A percentile compares a stretch with the other conserved stretches of the same genome.
Evolutionary conservation across 2,797 vertebrate species (phyloP).

Genomic region (Chanos chanos): DNA sequence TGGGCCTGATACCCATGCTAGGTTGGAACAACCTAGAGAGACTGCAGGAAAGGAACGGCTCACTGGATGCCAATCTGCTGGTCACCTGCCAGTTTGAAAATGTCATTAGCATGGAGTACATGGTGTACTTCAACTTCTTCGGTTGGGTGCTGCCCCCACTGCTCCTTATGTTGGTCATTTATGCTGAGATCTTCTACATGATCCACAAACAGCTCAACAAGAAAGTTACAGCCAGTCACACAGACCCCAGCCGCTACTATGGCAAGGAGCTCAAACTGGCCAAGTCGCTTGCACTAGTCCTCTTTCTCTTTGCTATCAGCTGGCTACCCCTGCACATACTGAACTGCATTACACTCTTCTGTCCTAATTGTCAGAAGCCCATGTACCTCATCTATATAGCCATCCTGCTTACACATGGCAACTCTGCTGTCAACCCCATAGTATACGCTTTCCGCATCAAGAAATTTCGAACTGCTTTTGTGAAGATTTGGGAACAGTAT

Average conservation of each 20-base stretch:
- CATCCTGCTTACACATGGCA: slow-evolving; percentile 93
- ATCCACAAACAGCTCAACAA: slow-evolving; percentile 94
- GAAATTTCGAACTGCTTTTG: slow-evolving; percentile 90
- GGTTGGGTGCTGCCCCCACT: slow-evolving; percentile 93
- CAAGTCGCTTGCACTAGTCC: slow-evolving; percentile 91
- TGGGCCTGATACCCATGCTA: slow-evolving; percentile 93
- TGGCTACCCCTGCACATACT: slow-evolving; percentile 96
- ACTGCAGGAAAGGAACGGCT: slow-evolving; percentile 65
- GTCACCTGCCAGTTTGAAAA: slow-evolving; percentile 89
- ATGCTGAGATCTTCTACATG: slow-evolving; percentile 94
- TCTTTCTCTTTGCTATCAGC: slow-evolving; percentile 88
- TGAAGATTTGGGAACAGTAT: slow-evolving; percentile 91
- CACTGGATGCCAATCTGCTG: slow-evolving; percentile 66
- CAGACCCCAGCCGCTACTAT: slow-evolving; percentile 90
- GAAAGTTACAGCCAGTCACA: slow-evolving; percentile 74
- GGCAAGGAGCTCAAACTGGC: slow-evolving; percentile 95
- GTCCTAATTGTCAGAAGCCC: slow-evolving; percentile 73
- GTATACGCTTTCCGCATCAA: slow-evolving; percentile 94
- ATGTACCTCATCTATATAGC: slow-evolving; percentile 80
- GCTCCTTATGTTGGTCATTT: slow-evolving; percentile 90
- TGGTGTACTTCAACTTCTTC: slow-evolving; percentile 99
- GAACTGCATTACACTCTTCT: slow-evolving; percentile 94
- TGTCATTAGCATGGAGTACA: slow-evolving; percentile 98
- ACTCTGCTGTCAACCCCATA: slow-evolving; percentile 96
- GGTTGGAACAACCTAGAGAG: slow-evolving; percentile 91